phyloP scores from a whole-genome alignment of 2,888 invertebrate genomes.

The Caenorhabditis sp. region DNA sequence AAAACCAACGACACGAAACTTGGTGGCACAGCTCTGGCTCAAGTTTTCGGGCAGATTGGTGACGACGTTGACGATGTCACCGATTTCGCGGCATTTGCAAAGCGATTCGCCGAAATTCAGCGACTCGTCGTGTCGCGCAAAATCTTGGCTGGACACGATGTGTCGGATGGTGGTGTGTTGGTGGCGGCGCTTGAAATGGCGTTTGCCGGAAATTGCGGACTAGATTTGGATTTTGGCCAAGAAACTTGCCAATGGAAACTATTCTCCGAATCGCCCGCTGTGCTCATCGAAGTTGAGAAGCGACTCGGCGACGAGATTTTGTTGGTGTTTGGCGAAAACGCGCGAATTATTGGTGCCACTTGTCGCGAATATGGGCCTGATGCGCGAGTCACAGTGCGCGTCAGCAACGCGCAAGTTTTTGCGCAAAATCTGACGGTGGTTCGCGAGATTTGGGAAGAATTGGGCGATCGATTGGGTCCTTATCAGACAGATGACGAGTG shows the following conservation, averaged over 20 bases:
- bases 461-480: constrained; percentile 87
- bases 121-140: constrained; percentile 73
- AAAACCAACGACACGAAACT: constrained; percentile 72
- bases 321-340: constrained; percentile 33
- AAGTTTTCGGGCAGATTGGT: constrained; percentile 84
- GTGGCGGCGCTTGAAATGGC: constrained; percentile 92
- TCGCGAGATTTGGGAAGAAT: constrained; percentile 91
- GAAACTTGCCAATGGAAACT: too few species aligned
- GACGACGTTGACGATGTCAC: constrained; percentile 83
- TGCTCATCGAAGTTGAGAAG: constrained; percentile 71
- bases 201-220: constrained; percentile 81
- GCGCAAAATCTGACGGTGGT: constrained; percentile 78
- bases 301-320: constrained; percentile 52
- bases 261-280: constrained; percentile 73
- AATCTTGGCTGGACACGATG: constrained; percentile 81
- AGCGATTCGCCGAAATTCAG: constrained; percentile 86
- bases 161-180: constrained; percentile 94
- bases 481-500: constrained; percentile 84
- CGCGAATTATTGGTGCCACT: constrained; percentile 68
- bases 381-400: constrained; percentile 73
- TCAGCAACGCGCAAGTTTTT: constrained; percentile 77
- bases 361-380: constrained; percentile 47
- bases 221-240: constrained; percentile 25
- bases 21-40: constrained; percentile 91
- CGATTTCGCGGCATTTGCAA: constrained; percentile 77